Percentiles rank a stretch among this genome's conserved stretches.
These are phyloP conservation scores for Machaerirhynchus nigripectus DNA, from an alignment of 2,113 vertebrate species.

Conservation along the genomic window DNA sequence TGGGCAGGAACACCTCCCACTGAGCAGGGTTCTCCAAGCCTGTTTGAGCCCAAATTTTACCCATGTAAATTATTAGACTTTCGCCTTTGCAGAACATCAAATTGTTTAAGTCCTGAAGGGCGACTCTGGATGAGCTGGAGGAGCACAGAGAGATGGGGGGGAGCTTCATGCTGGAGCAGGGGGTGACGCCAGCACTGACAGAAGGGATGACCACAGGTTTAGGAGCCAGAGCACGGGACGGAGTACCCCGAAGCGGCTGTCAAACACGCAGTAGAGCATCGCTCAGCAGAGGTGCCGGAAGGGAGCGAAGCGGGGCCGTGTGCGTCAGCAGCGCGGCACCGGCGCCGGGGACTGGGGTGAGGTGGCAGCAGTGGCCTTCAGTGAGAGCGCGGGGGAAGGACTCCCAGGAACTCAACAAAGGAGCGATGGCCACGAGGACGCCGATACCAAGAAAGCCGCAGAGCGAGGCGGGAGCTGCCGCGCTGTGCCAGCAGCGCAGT, in stretches of 20 bases:
- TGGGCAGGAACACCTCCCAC: neutral
- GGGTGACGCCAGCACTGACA: neutral
- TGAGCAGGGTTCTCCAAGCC: neutral
- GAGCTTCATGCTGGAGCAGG: rapidly evolving
- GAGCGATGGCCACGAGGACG: rapidly evolving
- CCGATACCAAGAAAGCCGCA: rapidly evolving
- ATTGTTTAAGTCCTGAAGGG: neutral
- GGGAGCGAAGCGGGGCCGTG: rapidly evolving
- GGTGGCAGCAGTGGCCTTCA: neutral
- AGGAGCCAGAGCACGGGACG: rapidly evolving
- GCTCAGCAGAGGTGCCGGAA: rapidly evolving
- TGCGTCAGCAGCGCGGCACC: rapidly evolving
- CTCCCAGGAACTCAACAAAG: neutral
- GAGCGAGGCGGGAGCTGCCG: neutral
- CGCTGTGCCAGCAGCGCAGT: neutral
- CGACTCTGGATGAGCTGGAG: neutral
- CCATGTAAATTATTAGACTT: neutral
- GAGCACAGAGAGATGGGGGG: neutral
- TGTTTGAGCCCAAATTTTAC: neutral
- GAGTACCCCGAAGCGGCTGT: neutral
- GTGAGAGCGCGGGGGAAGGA: neutral
- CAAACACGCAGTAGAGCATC: rapidly evolving
- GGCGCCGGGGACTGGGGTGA: neutral
- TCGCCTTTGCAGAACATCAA: neutral
- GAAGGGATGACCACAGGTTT: neutral